Evolutionary conservation across 2,113 vertebrate genomes (phyloP), one percentile per base, ranked within the genome.

Genomic region (Herpailurus yagouaroundi): DNA sequence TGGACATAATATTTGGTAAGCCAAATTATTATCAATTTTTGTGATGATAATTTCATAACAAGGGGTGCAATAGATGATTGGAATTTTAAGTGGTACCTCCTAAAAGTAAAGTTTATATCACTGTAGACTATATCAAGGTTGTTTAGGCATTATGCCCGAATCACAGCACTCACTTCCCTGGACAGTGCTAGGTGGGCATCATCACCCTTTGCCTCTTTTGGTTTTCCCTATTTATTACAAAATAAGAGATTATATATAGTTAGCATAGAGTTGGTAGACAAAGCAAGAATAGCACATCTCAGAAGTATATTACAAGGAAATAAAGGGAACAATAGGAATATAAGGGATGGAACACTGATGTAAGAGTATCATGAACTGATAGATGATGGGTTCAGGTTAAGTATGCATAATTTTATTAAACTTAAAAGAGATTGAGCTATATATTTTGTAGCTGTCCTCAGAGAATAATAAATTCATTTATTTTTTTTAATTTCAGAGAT

Each of bases 21-120:
- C 10, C 38, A 93, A 96, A 60, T 63, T 89, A 48, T 31, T 79
- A 94, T 64, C 3, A 88, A 71, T 60, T 31, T 81, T 68, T 50
- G 38, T 68, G 55, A 29, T 95, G 21, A 86, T 82, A 41, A 95
- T 82, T 86, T 97, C 29, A n/a, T 69, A 76, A 68, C 68, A 86
- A 89, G 33, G 13, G 23, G 18, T 48, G 1, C 5, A 36, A 50
- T 31, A 31, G 29, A 21, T 74, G 48, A 16, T 89, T 76, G 76
- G 14, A 93, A 85, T 96, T 95, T 96, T 88, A 91, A 81, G 18
- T 85, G 36, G 2, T 33, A 38, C 81, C 12, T 95, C 9, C 33
- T 94, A 80, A 33, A 87, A 27, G 31, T 88, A 13, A 71, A 9
- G 3, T 71, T 96, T 48, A 3, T 25, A 64, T 33, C 45, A 63